Percentiles rank a stretch among this genome's conserved stretches.
These are phyloP conservation scores for Acleris sparsana DNA, from an alignment of 2,888 invertebrate genomes.

Conservation along the genomic window DNA sequence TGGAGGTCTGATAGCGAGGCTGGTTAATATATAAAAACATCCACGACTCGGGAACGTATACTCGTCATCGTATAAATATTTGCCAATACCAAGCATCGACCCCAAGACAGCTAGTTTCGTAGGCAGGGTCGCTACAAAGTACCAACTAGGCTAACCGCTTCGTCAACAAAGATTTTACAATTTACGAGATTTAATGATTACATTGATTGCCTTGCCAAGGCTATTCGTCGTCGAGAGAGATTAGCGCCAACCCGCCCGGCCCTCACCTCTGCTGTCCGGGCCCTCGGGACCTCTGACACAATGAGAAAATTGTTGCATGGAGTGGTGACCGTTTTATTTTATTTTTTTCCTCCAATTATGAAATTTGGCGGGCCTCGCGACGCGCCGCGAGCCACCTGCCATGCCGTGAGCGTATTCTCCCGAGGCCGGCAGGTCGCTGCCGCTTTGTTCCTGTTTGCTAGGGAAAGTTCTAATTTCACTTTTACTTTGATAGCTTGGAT, in stretches of 20 bases:
- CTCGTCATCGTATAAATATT: too few species aligned
- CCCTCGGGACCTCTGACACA: slow-evolving; percentile 71
- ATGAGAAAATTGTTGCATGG: slow-evolving; percentile 73
- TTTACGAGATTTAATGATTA: too few species aligned
- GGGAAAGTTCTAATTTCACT: slow-evolving; percentile 66
- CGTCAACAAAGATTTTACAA: too few species aligned
- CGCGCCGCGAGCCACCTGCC: slow-evolving; percentile 67
- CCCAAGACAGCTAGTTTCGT: too few species aligned
- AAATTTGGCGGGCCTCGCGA: slow-evolving; percentile 64
- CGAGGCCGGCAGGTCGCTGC: slow-evolving; percentile 47
- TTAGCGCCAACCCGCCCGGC: slow-evolving; percentile 65
- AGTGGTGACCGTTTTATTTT: slow-evolving; percentile 65
- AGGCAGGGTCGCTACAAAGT: too few species aligned
- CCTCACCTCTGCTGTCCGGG: slow-evolving; percentile 73
- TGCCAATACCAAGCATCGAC: too few species aligned
- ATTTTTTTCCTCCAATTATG: slow-evolving; percentile 72
- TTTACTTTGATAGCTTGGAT: slow-evolving; percentile 48
- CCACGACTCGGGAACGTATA: too few species aligned
- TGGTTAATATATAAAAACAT: too few species aligned
- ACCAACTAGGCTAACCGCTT: too few species aligned
- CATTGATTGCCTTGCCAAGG: slow-evolving; percentile 16
- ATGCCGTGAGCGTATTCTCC: slow-evolving; percentile 52
- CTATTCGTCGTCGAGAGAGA: slow-evolving; percentile 59
- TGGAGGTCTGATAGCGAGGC: too few species aligned
- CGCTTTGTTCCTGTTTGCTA: slow-evolving; percentile 57